Conservation (phyloP, 2,113 vertebrate genomes). For the Vulpes ferrilata region DNA sequence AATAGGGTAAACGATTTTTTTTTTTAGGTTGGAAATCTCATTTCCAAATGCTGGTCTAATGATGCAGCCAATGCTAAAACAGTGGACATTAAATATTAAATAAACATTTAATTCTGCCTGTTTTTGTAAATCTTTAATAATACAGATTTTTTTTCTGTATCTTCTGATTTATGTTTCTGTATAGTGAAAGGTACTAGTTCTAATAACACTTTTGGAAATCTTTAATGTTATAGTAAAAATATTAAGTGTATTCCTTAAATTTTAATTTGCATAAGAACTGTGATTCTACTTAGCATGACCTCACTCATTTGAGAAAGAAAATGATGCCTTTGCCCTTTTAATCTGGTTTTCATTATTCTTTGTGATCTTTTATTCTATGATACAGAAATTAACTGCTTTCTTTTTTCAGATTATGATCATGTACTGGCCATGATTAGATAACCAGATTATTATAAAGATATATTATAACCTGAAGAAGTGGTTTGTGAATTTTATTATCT, state of each 20-base stretch:
- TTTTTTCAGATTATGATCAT: conserved; percentile 19
- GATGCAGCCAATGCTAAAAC: neutral
- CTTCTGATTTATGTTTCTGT: conserved; percentile 19
- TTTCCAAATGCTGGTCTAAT: neutral
- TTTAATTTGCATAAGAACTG: conserved; percentile 28
- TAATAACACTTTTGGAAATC: neutral
- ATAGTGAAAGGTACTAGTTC: neutral
- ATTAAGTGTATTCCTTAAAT: conserved; percentile 9
- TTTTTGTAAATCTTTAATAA: conserved; percentile 25
- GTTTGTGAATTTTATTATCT: conserved; percentile 38
- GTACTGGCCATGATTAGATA: neutral
- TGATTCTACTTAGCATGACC: neutral
- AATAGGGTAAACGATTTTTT: neutral
- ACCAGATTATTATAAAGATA: neutral
- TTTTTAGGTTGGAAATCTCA: conserved; percentile 22
- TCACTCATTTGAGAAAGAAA: neutral
- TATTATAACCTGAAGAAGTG: neutral
- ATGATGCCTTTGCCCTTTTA: neutral
- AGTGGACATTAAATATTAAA: neutral
- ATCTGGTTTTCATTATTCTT: conserved; percentile 46
- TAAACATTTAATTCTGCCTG: conserved; percentile 7
- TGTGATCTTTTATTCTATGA: conserved; percentile 42
- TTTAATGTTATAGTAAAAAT: conserved; percentile 53
- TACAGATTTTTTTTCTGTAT: neutral
- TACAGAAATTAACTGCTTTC: conserved; percentile 25